Conservation (phyloP, 2,888 invertebrate genomes). For the Congeria kusceri region DNA sequence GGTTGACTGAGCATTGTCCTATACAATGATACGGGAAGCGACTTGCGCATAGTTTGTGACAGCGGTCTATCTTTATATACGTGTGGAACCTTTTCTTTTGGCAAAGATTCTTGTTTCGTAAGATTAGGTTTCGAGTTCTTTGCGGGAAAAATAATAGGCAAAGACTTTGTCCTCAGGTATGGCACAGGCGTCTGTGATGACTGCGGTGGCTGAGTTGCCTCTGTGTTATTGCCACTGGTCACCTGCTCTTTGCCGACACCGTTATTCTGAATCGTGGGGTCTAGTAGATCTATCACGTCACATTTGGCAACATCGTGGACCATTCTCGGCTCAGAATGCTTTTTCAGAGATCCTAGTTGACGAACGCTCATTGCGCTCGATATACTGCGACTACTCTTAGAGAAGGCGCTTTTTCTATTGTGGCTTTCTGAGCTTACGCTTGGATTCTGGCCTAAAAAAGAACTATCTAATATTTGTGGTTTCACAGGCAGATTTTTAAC, state of each 20-base stretch:
- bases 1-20: conserved; percentile 36
- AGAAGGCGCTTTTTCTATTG: conserved; percentile 26
- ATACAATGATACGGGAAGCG: conserved; percentile 43
- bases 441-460: neutral
- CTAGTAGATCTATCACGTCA: conserved; percentile 67
- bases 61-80: conserved; percentile 30
- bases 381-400: conserved; percentile 10
- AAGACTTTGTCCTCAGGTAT: conserved; percentile 46
- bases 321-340: conserved; percentile 39
- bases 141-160: conserved; percentile 51
- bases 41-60: conserved; percentile 36
- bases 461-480: conserved; percentile 11
- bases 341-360: conserved; percentile 37
- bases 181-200: conserved; percentile 11
- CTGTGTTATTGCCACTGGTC: conserved; percentile 11
- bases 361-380: conserved; percentile 28
- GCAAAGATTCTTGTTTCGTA: neutral
- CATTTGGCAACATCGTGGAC: conserved; percentile 62
- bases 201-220: conserved; percentile 13
- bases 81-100: neutral
- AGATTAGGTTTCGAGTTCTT: conserved; percentile 41
- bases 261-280: conserved; percentile 3
- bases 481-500: conserved; percentile 30
- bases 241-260: conserved; percentile 13
- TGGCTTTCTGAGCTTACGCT: conserved; percentile 6